A percentile compares a stretch with the other conserved stretches of the same genome.
Conservation (phyloP, 2,113 vertebrate species). For the Bombycilla garrulus region DNA sequence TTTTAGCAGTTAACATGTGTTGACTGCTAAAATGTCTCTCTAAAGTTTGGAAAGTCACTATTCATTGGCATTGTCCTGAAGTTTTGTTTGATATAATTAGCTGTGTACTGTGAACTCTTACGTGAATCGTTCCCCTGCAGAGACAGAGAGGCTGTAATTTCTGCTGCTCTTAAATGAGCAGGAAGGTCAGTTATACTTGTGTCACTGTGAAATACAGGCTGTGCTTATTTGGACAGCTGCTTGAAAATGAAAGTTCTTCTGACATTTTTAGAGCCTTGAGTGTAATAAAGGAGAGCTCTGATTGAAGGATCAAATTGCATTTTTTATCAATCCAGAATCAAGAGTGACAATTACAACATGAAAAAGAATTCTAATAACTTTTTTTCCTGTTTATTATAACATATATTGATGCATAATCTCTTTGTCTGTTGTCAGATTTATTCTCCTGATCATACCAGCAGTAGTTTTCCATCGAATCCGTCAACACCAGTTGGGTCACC, state of each 20-base stretch:
- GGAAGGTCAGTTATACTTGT: conserved; percentile 12
- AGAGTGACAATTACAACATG: conserved; percentile 52
- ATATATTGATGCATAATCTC: conserved; percentile 12
- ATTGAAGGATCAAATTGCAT: conserved; percentile 46
- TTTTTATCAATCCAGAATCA: conserved; percentile 51
- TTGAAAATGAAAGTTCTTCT: conserved; percentile 52
- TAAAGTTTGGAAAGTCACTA: neutral
- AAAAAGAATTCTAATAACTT: conserved; percentile 51
- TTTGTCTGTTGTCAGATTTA: conserved; percentile 87
- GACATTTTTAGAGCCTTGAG: conserved; percentile 54
- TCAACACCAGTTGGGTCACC: conserved; percentile 97
- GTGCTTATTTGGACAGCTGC: conserved; percentile 36
- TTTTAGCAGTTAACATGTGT: neutral
- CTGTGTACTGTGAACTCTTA: neutral
- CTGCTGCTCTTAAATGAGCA: neutral
- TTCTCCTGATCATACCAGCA: conserved; percentile 99
- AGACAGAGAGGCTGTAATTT: neutral
- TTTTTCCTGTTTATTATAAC: neutral
- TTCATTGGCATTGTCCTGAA: neutral
- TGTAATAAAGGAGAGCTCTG: conserved; percentile 55
- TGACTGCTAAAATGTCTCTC: neutral
- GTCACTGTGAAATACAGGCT: neutral
- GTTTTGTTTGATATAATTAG: neutral
- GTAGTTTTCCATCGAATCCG: conserved; percentile 97
- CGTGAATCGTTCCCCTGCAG: neutral